These are phyloP conservation scores for Onychostruthus taczanowskii DNA, from an alignment of 2,113 vertebrate genomes.

Conservation along the genomic window DNA sequence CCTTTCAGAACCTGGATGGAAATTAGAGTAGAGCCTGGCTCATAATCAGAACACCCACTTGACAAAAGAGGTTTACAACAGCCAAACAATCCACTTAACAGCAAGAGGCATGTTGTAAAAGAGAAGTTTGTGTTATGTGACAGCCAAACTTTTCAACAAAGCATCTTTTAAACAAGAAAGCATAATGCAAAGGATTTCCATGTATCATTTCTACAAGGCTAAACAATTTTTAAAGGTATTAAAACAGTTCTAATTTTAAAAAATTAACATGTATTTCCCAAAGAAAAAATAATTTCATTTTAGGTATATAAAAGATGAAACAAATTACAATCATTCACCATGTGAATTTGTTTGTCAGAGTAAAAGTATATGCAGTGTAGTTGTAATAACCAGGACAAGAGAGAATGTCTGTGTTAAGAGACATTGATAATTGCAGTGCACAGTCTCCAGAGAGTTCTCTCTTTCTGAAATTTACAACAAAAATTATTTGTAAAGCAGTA, in stretches of 20 bases:
- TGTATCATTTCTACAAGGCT: background rate
- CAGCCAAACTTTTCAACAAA: slow-evolving; percentile 6
- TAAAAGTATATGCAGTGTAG: background rate
- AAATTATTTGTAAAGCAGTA: background rate
- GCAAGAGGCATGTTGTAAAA: slow-evolving; percentile 8
- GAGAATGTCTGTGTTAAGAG: background rate
- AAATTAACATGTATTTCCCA: background rate
- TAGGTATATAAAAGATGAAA: background rate
- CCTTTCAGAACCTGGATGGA: slow-evolving; percentile 2
- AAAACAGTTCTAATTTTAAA: background rate
- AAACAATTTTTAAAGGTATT: background rate
- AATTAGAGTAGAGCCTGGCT: slow-evolving; percentile 18
- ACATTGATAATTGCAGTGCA: background rate
- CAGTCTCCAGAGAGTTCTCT: background rate
- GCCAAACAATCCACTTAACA: slow-evolving; percentile 13
- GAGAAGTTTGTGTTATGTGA: background rate
- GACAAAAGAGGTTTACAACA: background rate
- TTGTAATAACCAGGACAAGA: background rate
- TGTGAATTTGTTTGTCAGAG: background rate
- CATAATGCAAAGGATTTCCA: background rate
- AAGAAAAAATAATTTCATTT: background rate
- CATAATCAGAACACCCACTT: slow-evolving; percentile 1
- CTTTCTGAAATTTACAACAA: background rate
- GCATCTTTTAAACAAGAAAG: background rate
- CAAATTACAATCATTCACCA: background rate